phyloP scores from a whole-genome alignment of 2,888 invertebrate genomes.

The Saturnia japonica region DNA sequence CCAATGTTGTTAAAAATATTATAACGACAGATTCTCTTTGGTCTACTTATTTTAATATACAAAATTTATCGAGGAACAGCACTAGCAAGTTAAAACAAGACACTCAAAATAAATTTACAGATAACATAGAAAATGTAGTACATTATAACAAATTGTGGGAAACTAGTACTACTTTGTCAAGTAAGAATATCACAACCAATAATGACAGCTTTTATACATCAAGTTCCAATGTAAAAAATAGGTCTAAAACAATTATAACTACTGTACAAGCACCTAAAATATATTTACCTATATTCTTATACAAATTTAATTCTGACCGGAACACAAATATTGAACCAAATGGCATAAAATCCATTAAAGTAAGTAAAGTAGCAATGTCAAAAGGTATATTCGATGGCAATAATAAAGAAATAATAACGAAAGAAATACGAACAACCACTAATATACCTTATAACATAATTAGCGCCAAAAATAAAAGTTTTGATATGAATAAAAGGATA shows the following conservation, averaged over 20 bases:
- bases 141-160: background rate
- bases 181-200: background rate
- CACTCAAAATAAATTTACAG: background rate
- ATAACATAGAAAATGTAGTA: background rate
- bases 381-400: background rate
- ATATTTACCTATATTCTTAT: slow-evolving; percentile 7
- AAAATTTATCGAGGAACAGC: background rate
- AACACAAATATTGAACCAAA: background rate
- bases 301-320: background rate
- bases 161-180: background rate
- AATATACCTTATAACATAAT: background rate
- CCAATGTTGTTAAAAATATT: background rate
- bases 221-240: background rate
- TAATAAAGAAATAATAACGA: background rate
- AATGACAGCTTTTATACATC: background rate
- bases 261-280: background rate
- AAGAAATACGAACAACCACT: background rate
- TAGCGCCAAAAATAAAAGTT: background rate
- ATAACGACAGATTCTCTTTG: background rate
- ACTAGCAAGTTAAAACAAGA: background rate
- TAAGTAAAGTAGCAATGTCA: slow-evolving; percentile 9
- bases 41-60: background rate
- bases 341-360: slow-evolving; percentile 4
- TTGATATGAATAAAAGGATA: background rate
- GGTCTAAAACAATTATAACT: background rate